Base-by-base conservation (phyloP, 2,888 invertebrate genomes). In the Ceraclea dissimilis region DNA sequence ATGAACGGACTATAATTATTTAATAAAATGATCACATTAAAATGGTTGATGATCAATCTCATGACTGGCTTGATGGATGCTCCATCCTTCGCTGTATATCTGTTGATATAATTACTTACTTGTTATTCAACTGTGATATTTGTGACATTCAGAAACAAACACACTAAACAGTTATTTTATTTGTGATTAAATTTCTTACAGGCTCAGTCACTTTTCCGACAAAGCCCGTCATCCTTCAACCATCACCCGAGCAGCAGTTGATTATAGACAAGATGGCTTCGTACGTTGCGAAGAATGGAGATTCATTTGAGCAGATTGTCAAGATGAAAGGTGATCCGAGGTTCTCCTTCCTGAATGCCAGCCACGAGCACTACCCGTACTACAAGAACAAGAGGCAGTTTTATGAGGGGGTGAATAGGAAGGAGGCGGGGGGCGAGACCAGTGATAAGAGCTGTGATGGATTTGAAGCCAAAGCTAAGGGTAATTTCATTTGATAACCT, bases 201-300 rank as follows among this genome's bases (percentile, higher is more conserved):
- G 39, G 16, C 13, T 39, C 39, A 13, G 13, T 39, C n/a, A 39
- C n/a, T 16, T 39, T 39, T 13, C 16, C 16, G 2, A 39, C 4
- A 13, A 39, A 39, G 13, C 39, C 39, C 4, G 13, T 16, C 2
- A 39, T 39, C 4, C 71, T 78, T 10, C 72, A 80, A 1, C 96
- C 96, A 0, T 87, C 93, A 0, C 85, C 87, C 2, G 93, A 93
- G 64, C 76, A 90, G 1, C 86, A 88, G 67, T 80, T 89, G 18
- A 90, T 98, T 8, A 90, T 99, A 57, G 94, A 96, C 71, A 95
- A 96, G 72, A 95, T 98, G 85, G 97, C 98, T 1, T 85, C 87
- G 62, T 97, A 97, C 71, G 97, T 99, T 0, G 90, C 93, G 1
- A 92, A 93, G 65, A 97, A 97, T 72, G 99, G 98, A 0, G 83